These are phyloP conservation scores for Glyphotaelius pellucidus DNA, from an alignment of 2,888 invertebrate species.

Conservation along the genomic window DNA sequence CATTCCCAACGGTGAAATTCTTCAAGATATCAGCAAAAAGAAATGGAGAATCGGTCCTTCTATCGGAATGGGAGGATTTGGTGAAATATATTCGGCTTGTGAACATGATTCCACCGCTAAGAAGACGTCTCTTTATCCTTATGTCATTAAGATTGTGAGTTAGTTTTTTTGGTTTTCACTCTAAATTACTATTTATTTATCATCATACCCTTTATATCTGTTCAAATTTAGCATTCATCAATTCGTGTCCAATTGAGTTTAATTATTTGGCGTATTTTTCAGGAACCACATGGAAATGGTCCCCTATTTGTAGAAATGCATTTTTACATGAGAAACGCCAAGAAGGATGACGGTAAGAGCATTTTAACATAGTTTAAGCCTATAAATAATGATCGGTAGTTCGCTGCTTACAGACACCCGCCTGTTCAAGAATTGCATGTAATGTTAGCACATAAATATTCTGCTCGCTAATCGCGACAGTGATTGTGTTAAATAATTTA, in stretches of 20 bases:
- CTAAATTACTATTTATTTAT: not conserved
- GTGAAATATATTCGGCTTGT: conserved; percentile 93
- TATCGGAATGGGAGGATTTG: conserved; percentile 95
- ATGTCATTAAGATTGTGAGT: conserved; percentile 89
- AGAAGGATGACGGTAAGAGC: conserved; percentile 82
- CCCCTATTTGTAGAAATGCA: conserved; percentile 96
- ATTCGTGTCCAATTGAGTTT: not conserved
- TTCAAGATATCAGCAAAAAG: conserved; percentile 86
- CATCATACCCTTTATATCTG: not conserved
- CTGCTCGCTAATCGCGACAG: too few relatives aligned
- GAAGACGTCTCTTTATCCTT: conserved; percentile 78
- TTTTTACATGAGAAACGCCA: conserved; percentile 89
- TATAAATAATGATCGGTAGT: not conserved
- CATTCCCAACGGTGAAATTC: conserved; percentile 85
- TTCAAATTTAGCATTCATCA: not conserved
- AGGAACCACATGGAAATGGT: conserved; percentile 95
- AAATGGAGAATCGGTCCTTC: conserved; percentile 92
- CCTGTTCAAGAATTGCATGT: not conserved
- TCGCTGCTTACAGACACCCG: not conserved
- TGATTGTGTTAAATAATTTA: too few relatives aligned
- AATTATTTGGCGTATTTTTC: conserved; percentile 16
- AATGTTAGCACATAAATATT: too few relatives aligned
- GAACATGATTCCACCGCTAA: conserved; percentile 77
- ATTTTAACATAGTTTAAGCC: conserved; percentile 18
- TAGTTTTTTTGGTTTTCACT: conserved; percentile 27